Evolutionary conservation across 2,113 vertebrate species (phyloP).

Genomic region (Lophotis ruficrista): DNA sequence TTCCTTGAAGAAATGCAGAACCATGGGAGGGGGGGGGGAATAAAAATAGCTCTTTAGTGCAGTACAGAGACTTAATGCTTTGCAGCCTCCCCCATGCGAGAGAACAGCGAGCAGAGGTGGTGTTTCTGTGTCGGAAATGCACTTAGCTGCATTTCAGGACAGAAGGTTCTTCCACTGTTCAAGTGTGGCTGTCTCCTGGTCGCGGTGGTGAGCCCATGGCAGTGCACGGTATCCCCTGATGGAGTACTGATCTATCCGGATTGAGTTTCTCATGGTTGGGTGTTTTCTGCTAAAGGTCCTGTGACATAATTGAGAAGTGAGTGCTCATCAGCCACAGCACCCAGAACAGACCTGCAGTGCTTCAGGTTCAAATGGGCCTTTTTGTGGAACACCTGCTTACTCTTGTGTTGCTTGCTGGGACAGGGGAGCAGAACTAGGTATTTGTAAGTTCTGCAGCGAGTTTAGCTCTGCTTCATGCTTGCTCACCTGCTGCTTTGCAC

Average conservation of each 20-base stretch:
- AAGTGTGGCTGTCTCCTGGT: neutral
- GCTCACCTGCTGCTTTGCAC: neutral
- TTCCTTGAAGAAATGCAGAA: constrained; percentile 51
- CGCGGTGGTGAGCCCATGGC: neutral
- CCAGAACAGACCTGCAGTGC: neutral
- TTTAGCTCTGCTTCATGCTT: neutral
- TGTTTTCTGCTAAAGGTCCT: neutral
- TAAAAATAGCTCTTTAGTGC: constrained; percentile 39
- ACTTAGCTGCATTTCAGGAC: neutral
- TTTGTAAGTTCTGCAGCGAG: accelerated
- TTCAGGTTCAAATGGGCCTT: neutral
- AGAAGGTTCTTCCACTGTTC: neutral
- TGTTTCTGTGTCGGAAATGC: neutral
- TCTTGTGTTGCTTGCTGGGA: neutral
- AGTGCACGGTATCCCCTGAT: neutral
- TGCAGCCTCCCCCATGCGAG: neutral
- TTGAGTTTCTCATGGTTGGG: neutral
- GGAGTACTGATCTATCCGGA: neutral
- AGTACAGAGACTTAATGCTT: neutral
- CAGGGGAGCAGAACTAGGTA: neutral
- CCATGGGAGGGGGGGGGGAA: neutral
- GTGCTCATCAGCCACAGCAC: neutral
- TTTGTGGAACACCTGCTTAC: neutral
- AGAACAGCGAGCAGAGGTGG: neutral
- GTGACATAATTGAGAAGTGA: neutral